Evolutionary conservation across 2,797 vertebrate species (phyloP).

Genomic region (Crenichthys baileyi): DNA sequence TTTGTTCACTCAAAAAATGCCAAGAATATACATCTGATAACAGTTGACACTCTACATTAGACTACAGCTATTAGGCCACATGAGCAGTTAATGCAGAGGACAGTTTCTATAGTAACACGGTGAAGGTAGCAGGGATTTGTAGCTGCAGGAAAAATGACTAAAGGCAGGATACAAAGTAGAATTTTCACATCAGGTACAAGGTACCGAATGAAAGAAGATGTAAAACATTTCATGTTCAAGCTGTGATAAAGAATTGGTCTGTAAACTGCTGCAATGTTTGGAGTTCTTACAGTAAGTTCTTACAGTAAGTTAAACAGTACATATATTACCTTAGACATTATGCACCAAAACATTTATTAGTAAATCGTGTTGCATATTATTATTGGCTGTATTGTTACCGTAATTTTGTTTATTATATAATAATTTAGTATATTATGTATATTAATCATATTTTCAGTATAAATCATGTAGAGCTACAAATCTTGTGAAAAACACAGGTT

Average conservation of each 20-base stretch:
- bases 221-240: constrained; percentile 29
- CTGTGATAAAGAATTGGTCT: constrained; percentile 24
- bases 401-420: neutral
- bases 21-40: constrained; percentile 9
- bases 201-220: constrained; percentile 15
- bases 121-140: constrained; percentile 8
- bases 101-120: constrained; percentile 68
- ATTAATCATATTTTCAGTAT: neutral
- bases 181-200: constrained; percentile 26
- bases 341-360: neutral
- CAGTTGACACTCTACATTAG: constrained; percentile 36
- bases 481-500: neutral
- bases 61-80: constrained; percentile 30
- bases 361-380: neutral
- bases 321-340: neutral
- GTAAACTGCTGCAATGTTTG: neutral
- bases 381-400: too few species aligned
- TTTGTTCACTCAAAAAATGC: neutral
- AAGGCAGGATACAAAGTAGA: constrained; percentile 20
- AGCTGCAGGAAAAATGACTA: constrained; percentile 38
- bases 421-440: neutral
- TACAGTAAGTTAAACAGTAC: neutral
- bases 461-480: neutral
- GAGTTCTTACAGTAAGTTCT: neutral
- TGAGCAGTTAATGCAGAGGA: constrained; percentile 35